Evolutionary conservation across 53 echinoderm and acorn worm genomes (phyloP), one percentile per base, ranked within the genome.

Genomic region (Holothuria scabra): DNA sequence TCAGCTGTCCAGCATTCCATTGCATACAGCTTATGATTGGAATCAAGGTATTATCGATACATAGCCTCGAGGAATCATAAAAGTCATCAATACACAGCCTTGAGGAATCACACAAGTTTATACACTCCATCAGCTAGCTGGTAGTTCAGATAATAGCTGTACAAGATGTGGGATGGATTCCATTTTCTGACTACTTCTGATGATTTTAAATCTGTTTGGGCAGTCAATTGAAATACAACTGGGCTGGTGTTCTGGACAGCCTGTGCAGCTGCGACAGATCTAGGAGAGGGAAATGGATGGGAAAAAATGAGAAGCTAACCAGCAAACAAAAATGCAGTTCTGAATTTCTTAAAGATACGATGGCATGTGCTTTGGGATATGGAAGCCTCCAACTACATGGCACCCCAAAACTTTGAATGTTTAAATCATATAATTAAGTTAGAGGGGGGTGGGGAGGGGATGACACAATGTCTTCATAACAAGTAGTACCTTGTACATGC

Each of bases 211-310:
- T 80, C 90, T 78, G 19, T 92, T 81, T 4, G 97, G 97, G 67
- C 97, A 96, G 85, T 96, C 97, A 60, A 92, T 79, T 16, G 97
- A 92, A 14, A 88, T 48, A 62, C 97, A 96, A 60, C 80, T 70
- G 38, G 74, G 88, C 75, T 84, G 85, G 32, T 55, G 81, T 23
- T 94, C 90, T 7, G 46, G 76, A 66, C 91, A 93, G 24, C 92
- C 90, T 38, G 87, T 90, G 65, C 97, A 96, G 86, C 88, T 94
- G 14, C 79, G 61, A 68, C 97, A 96, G 74, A 96, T 94, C 97
- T 96, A 61, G 18, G 61, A 61, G 55, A 88, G 4, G 66, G 59
- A 20, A 20, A 26, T 48, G n/a, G 74, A 66, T 32, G 12, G 23
- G 9, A 59, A 61, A 48, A 74, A 20, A 9, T 28, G 6, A 61